A percentile compares a stretch with the other conserved stretches of the same genome.
Evolutionary conservation across 2,888 invertebrate species (phyloP).

Genomic region (Taphrorychus bicolor): DNA sequence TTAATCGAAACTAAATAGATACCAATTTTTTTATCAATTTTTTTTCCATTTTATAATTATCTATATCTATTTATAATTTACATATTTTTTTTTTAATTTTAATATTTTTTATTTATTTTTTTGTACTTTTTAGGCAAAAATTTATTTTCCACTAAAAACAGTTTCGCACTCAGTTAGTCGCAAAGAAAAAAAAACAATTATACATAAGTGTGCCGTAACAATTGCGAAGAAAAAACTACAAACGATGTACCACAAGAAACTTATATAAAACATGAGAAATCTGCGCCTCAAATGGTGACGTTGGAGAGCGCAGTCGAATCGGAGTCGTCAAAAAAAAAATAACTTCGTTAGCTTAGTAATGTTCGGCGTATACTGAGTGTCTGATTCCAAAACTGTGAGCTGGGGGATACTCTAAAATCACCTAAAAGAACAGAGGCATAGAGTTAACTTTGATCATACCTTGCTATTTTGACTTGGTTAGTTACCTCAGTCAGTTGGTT

Average conservation of each 20-base stretch:
- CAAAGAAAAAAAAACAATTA: constrained; percentile 9
- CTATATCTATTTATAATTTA: background rate
- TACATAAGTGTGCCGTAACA: background rate
- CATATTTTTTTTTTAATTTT: no score
- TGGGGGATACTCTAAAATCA: constrained; percentile 68
- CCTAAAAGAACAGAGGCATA: no score
- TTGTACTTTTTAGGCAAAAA: background rate
- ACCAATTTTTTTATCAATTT: constrained; percentile 4
- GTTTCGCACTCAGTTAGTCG: constrained; percentile 12
- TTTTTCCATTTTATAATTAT: background rate
- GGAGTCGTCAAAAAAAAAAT: constrained; percentile 38
- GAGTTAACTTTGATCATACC: no score
- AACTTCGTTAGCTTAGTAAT: constrained; percentile 51
- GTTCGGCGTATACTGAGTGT: constrained; percentile 77
- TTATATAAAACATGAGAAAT: constrained; percentile 11
- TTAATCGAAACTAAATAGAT: constrained; percentile 5
- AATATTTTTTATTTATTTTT: no score
- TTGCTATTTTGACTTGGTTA: no score
- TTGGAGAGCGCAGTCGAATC: constrained; percentile 44
- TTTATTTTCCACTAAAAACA: constrained; percentile 22
- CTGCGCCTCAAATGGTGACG: background rate
- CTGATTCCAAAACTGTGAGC: constrained; percentile 85
- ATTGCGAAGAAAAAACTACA: background rate
- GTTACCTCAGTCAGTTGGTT: no score
- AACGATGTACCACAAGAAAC: background rate